Base-by-base conservation (phyloP, 1,140 invertebrate species). In the Bombus balteatus region DNA sequence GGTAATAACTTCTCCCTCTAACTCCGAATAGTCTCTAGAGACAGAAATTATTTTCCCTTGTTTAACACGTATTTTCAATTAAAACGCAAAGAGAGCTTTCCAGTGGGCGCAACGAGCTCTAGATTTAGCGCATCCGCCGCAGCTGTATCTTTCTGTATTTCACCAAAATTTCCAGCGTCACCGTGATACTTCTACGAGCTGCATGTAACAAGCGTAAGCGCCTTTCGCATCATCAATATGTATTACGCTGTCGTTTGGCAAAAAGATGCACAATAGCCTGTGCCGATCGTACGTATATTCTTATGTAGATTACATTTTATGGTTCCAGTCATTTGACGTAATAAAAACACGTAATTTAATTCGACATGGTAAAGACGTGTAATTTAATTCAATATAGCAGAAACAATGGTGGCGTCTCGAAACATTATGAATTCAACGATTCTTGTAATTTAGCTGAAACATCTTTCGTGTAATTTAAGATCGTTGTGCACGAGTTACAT, bases 211-310 rank as follows among this genome's bases (percentile, higher is more conserved):
- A 72, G 12, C 68, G 25, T 39, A 68, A 68, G 70, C 70, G 70
- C 39, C 70, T 72, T 72, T 72, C 39, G 25, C 70, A 41, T 72
- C 70, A 72, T 72, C 39, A 72, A 72, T 72, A 72, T n/a, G 70
- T 72, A 72, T 72, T 72, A 71, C 70, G 13, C 22, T 70, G 10
- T n/a, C 25, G 28, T 37, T 72, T n/a, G 25, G 70, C 13, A 41
- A 15, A n/a, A 72, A 72, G 70, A 72, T 41, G 39, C 41, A n/a
- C 34, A 41, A 71, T 28, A 13, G 68, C 37, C 34, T 41, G 8
- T 15, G 28, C 37, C 28, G 28, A 41, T 28, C 2, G 12, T 41
- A n/a, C 5, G 15, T 39, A 28, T 39, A 71, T 71, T 28, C 25
- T 12, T 15, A 25, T 25, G 22, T 39, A 41, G 25, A 72, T 39